Conservation (phyloP, 2,888 invertebrate species). For the Aquatica leii region DNA sequence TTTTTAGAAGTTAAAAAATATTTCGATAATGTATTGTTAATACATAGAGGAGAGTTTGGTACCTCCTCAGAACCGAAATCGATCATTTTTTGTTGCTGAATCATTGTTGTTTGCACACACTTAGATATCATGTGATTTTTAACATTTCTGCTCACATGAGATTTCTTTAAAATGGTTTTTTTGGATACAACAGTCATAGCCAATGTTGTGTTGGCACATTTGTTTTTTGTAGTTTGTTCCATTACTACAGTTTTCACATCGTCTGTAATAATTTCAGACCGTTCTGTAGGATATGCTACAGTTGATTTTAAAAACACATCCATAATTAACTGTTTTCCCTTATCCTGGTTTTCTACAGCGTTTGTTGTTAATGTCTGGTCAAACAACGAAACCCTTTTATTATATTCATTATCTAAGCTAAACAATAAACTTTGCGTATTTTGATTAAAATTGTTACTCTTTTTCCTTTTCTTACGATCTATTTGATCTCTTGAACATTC, state of each 20-base stretch:
- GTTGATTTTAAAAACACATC: constrained; percentile 57
- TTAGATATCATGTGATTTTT: constrained; percentile 24
- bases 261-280: background rate
- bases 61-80: background rate
- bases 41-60: too few relatives aligned
- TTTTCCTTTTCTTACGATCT: too few relatives aligned
- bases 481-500: too few relatives aligned
- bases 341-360: constrained; percentile 43
- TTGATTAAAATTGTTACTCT: too few relatives aligned
- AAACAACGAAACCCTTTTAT: too few relatives aligned
- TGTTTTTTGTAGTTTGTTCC: constrained; percentile 3
- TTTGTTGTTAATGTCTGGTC: constrained; percentile 3
- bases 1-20: constrained; percentile 15
- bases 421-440: too few relatives aligned
- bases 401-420: too few relatives aligned
- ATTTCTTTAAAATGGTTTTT: constrained; percentile 7
- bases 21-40: constrained; percentile 23
- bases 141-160: background rate
- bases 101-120: constrained; percentile 26
- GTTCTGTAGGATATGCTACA: constrained; percentile 18
- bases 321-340: constrained; percentile 55
- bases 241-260: constrained; percentile 7
- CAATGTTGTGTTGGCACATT: constrained; percentile 15
- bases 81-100: constrained; percentile 12
- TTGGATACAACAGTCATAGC: constrained; percentile 18